Percentiles rank a stretch among this genome's conserved stretches.
Conservation (phyloP, 2,113 vertebrate species). For the Heterotilapia buettikoferi region DNA sequence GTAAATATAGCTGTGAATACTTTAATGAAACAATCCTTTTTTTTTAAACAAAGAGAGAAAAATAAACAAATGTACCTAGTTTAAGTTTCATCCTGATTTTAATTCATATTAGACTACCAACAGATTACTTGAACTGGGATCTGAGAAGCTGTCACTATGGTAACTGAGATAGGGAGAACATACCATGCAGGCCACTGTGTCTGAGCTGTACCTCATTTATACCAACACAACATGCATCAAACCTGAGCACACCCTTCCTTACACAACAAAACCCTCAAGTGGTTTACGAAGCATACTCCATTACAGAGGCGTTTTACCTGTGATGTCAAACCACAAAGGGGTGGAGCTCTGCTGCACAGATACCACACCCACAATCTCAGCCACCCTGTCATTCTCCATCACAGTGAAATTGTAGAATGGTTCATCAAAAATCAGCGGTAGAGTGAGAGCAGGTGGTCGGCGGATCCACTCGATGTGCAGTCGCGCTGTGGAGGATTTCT, state of each 20-base stretch:
- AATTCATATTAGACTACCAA: not conserved
- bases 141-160: conserved; percentile 34
- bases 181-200: conserved; percentile 40
- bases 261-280: not conserved
- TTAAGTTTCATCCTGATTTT: not conserved
- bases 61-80: not conserved
- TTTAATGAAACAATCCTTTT: not conserved
- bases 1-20: not conserved
- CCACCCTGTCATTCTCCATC: conserved; percentile 92
- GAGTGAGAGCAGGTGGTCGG: conserved; percentile 68
- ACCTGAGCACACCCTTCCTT: not conserved
- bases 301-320: conserved; percentile 73
- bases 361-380: conserved; percentile 92
- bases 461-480: conserved; percentile 97
- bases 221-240: conserved; percentile 5
- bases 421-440: conserved; percentile 83
- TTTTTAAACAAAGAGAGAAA: not conserved
- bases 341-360: conserved; percentile 82
- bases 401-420: conserved; percentile 93
- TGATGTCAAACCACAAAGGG: conserved; percentile 92
- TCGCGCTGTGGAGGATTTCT: conserved; percentile 88
- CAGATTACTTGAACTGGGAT: not conserved
- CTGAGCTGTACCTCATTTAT: conserved; percentile 15
- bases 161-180: conserved; percentile 36
- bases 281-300: not conserved